These are phyloP conservation scores for Microtus ochrogaster DNA, from an alignment of 2,113 vertebrate species.

Conservation along the genomic window DNA sequence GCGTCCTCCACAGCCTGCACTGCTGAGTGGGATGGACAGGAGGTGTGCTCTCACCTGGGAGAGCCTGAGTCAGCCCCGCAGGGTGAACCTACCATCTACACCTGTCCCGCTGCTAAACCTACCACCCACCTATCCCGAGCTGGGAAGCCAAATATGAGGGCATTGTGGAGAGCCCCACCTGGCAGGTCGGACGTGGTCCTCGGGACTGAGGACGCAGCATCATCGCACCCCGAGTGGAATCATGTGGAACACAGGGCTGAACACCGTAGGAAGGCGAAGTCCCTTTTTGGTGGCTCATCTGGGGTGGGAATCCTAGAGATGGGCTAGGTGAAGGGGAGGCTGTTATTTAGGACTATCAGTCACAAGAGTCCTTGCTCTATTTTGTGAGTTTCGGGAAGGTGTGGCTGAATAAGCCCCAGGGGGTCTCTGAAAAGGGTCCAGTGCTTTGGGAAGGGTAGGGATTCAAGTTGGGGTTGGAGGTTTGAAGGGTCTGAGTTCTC, in stretches of 20 bases:
- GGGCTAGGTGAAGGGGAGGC: constrained; percentile 87
- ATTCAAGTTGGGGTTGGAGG: neutral
- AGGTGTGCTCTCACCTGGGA: neutral
- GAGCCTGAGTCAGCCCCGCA: neutral
- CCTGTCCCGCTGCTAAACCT: neutral
- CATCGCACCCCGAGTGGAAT: constrained; percentile 81
- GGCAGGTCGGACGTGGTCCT: constrained; percentile 90
- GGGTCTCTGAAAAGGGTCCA: constrained; percentile 13
- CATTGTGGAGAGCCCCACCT: constrained; percentile 87
- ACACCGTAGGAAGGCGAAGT: constrained; percentile 88
- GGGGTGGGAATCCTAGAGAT: constrained; percentile 92
- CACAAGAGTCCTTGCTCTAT: neutral
- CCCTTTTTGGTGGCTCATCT: constrained; percentile 91
- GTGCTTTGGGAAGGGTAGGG: neutral
- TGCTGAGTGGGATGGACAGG: neutral
- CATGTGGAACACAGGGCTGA: constrained; percentile 87
- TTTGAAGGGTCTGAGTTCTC: constrained; percentile 48
- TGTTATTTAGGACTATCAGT: constrained; percentile 18
- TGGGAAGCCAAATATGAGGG: neutral
- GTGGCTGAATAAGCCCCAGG: neutral
- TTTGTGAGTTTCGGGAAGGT: constrained; percentile 12
- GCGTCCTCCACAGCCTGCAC: neutral
- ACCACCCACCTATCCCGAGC: neutral
- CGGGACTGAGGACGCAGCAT: constrained; percentile 86
- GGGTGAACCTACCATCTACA: neutral